Conservation (phyloP, 2,888 invertebrate genomes). For the Drosophila phalerata region DNA sequence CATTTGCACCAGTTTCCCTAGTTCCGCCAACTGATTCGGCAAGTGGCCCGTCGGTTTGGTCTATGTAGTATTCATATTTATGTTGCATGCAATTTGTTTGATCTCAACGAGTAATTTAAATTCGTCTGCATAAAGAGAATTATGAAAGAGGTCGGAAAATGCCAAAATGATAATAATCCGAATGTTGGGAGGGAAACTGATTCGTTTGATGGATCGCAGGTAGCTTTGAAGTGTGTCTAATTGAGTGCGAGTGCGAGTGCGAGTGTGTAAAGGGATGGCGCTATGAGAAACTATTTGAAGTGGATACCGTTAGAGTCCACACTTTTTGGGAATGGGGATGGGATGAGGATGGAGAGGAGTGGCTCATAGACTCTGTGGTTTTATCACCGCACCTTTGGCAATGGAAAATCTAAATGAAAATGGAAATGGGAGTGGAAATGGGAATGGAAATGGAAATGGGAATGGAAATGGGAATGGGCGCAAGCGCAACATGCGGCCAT, state of each 20-base stretch:
- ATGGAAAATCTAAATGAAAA: slow-evolving; percentile 23
- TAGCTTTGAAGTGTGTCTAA: slow-evolving; percentile 74
- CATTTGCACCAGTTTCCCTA: slow-evolving; percentile 40
- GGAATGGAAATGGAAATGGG: slow-evolving; percentile 35
- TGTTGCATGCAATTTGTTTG: slow-evolving; percentile 84
- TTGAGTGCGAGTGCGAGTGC: slow-evolving; percentile 58
- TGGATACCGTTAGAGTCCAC: slow-evolving; percentile 39
- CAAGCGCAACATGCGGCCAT: slow-evolving; percentile 68
- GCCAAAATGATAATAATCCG: slow-evolving; percentile 46
- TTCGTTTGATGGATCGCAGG: slow-evolving; percentile 56
- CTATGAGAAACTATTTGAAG: slow-evolving; percentile 30
- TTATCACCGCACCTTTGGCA: slow-evolving; percentile 57
- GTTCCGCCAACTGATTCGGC: slow-evolving; percentile 37
- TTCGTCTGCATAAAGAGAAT: slow-evolving; percentile 68
- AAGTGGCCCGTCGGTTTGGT: slow-evolving; percentile 30
- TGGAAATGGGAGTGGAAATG: slow-evolving; percentile 27
- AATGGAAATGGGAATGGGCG: slow-evolving; percentile 53
- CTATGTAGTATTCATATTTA: slow-evolving; percentile 71
- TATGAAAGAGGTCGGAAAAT: slow-evolving; percentile 41
- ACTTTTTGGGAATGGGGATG: not conserved
- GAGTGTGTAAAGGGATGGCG: slow-evolving; percentile 41
- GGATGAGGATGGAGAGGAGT: not conserved
- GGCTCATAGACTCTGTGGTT: slow-evolving; percentile 40
- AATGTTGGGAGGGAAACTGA: slow-evolving; percentile 6
- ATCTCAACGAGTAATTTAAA: slow-evolving; percentile 82